These are phyloP conservation scores for Temnothorax longispinosus DNA, from an alignment of 1,140 invertebrate genomes.

Conservation along the genomic window DNA sequence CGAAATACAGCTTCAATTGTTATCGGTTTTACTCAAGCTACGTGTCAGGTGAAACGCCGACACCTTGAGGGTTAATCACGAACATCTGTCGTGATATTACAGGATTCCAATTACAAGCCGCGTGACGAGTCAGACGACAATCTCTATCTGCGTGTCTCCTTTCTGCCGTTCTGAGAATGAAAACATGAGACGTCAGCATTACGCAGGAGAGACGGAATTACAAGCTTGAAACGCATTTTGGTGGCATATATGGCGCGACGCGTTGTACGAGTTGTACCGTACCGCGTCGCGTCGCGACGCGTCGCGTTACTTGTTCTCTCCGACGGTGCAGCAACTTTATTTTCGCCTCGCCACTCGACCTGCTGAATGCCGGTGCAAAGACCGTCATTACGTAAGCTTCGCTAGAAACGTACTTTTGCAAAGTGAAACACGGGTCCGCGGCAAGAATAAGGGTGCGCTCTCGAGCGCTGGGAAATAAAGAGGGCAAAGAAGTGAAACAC, in stretches of 20 bases:
- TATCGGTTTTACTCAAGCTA: not conserved
- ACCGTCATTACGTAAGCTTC: conserved; percentile 42
- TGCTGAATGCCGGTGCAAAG: conserved; percentile 50
- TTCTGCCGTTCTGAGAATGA: conserved; percentile 2
- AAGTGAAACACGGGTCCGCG: conserved; percentile 35
- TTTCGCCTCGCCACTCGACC: conserved; percentile 28
- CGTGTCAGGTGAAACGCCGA: not conserved
- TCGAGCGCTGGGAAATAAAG: conserved; percentile 40
- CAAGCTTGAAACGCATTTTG: conserved; percentile 38
- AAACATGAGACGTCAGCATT: conserved; percentile 29
- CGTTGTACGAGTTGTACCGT: too few species aligned
- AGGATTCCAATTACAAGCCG: conserved; percentile 43
- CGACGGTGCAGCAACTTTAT: conserved; percentile 18
- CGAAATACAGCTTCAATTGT: not conserved
- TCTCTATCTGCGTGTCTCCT: conserved; percentile 18
- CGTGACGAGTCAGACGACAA: conserved; percentile 2
- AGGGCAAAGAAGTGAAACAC: conserved; percentile 29
- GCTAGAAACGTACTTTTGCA: conserved; percentile 16
- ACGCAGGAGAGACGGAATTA: conserved; percentile 28
- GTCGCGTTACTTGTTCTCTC: not conserved
- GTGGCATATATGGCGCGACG: not conserved
- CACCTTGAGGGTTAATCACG: conserved; percentile 17
- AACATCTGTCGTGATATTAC: conserved; percentile 47
- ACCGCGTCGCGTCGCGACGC: not conserved
- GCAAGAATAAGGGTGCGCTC: conserved; percentile 16